These are phyloP conservation scores for Drosophila persimilis DNA, from an alignment of 1,140 invertebrate genomes.

Conservation along the genomic window DNA sequence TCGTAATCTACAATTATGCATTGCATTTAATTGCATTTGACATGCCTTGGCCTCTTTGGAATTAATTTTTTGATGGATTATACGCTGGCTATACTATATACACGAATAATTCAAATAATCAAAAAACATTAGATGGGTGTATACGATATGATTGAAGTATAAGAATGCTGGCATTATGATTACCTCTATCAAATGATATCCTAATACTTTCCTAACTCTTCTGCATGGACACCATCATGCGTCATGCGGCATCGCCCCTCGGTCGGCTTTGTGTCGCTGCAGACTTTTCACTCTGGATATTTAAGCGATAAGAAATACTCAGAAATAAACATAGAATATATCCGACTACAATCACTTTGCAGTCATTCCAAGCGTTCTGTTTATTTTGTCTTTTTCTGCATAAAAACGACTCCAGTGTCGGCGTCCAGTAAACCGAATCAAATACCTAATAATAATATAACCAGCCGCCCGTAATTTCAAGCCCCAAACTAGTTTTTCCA, in stretches of 20 bases:
- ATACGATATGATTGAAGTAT: no score
- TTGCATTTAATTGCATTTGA: constrained; percentile 55
- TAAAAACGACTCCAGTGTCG: not conserved
- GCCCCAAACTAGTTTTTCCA: constrained; percentile 67
- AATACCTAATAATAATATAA: constrained; percentile 42
- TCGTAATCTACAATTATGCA: constrained; percentile 38
- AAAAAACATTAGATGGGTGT: no score
- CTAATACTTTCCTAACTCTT: no score
- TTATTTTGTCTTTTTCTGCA: not conserved
- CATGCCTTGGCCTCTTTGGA: constrained; percentile 29
- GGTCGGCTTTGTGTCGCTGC: no score
- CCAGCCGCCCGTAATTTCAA: constrained; percentile 44
- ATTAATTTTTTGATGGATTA: constrained; percentile 14
- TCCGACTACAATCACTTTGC: not conserved
- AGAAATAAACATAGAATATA: not conserved
- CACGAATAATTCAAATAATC: no score
- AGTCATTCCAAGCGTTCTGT: constrained; percentile 1
- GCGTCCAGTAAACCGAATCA: constrained; percentile 32
- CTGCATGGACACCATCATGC: no score
- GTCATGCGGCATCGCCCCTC: no score
- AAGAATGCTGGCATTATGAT: no score
- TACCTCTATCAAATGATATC: no score
- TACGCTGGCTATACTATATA: no score
- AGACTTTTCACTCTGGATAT: no score
- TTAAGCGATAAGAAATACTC: no score